Evolutionary conservation across 2,888 invertebrate species (phyloP).

Genomic region (Baccha elongata): DNA sequence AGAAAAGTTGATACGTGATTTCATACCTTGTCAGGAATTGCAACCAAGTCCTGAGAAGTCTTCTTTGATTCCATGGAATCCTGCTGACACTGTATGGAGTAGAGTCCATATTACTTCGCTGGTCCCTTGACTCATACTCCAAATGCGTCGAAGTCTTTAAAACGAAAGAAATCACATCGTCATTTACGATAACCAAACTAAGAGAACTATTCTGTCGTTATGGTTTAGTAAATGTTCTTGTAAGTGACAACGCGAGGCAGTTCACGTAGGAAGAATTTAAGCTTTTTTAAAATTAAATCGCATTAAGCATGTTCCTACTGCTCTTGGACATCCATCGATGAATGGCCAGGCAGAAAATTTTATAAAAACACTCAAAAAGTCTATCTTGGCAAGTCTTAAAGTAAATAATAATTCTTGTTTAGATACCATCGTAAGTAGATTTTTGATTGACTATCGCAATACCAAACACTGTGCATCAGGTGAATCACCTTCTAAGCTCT

Average conservation of each 20-base stretch:
- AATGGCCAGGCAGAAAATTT: too few relatives aligned
- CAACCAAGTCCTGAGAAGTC: slow-evolving; percentile 62
- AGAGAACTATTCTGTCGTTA: slow-evolving; percentile 61
- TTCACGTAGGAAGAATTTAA: slow-evolving; percentile 55
- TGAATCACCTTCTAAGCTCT: slow-evolving; percentile 59
- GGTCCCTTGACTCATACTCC: slow-evolving; percentile 67
- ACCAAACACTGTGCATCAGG: slow-evolving; percentile 55
- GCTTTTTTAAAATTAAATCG: slow-evolving; percentile 6
- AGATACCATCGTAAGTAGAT: slow-evolving; percentile 50
- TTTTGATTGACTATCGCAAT: slow-evolving; percentile 54
- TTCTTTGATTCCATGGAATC: slow-evolving; percentile 60
- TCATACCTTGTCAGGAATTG: slow-evolving; percentile 56
- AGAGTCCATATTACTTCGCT: slow-evolving; percentile 69
- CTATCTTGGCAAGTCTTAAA: slow-evolving; percentile 45
- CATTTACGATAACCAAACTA: slow-evolving; percentile 47
- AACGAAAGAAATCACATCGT: slow-evolving; percentile 64
- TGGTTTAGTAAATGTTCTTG: slow-evolving; percentile 46
- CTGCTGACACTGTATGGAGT: slow-evolving; percentile 51
- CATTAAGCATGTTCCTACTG: slow-evolving; percentile 33
- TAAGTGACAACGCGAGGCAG: slow-evolving; percentile 40
- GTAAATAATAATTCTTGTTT: slow-evolving; percentile 26
- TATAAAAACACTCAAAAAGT: slow-evolving; percentile 67
- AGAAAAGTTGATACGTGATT: slow-evolving; percentile 53
- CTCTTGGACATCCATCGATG: too few relatives aligned
- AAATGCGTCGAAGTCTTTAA: slow-evolving; percentile 73